These are phyloP conservation scores for Scotopteryx bipunctaria DNA, from an alignment of 2,888 invertebrate species.

Conservation along the genomic window DNA sequence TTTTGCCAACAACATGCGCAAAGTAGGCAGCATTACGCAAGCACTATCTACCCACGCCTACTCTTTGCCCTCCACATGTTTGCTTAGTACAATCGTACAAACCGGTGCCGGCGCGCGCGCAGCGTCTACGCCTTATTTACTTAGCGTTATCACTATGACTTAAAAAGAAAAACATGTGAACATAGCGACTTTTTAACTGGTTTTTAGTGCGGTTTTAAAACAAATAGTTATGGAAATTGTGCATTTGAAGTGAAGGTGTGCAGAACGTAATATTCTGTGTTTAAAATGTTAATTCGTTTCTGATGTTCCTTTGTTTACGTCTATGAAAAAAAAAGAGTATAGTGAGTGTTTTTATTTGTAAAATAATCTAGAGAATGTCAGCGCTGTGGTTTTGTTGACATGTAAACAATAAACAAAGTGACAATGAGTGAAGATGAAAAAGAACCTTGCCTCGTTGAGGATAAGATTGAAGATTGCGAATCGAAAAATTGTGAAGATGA, in stretches of 20 bases:
- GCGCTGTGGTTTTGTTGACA: slow-evolving; percentile 15
- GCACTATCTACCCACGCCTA: slow-evolving; percentile 27
- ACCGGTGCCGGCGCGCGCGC: slow-evolving; percentile 45
- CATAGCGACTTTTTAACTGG: background rate
- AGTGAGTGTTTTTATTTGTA: background rate
- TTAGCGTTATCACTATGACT: slow-evolving; percentile 48
- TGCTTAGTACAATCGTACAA: slow-evolving; percentile 50
- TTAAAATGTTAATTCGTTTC: too few relatives aligned
- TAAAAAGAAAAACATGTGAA: background rate
- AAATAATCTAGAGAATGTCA: background rate
- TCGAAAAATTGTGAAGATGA: slow-evolving; percentile 33
- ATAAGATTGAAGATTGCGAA: slow-evolving; percentile 33
- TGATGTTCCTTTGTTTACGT: too few relatives aligned
- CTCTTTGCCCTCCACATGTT: slow-evolving; percentile 58
- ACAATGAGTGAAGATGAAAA: slow-evolving; percentile 65
- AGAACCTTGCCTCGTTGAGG: slow-evolving; percentile 43
- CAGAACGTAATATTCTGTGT: too few relatives aligned
- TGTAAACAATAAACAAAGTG: slow-evolving; percentile 37
- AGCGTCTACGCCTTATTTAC: slow-evolving; percentile 39
- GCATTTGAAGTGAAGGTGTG: background rate
- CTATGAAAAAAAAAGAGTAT: too few relatives aligned
- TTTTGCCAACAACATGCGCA: background rate
- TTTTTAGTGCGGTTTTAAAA: background rate
- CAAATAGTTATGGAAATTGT: background rate
- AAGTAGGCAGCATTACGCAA: slow-evolving; percentile 14